Percentiles rank a stretch among this genome's conserved stretches.
These are phyloP conservation scores for Fistularia commersonii DNA, from an alignment of 2,797 vertebrate species.

Conservation along the genomic window DNA sequence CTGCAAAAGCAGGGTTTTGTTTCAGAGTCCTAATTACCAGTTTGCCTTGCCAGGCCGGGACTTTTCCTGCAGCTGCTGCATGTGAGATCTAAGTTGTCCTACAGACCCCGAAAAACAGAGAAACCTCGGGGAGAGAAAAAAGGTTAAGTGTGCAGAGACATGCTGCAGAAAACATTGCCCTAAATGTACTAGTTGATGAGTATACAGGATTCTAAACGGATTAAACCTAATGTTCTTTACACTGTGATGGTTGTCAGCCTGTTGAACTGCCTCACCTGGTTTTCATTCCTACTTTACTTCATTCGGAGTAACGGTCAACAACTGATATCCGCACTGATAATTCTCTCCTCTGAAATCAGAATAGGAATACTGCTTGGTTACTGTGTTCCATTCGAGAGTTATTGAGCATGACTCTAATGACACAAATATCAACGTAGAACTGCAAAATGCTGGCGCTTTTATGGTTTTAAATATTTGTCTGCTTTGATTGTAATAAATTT, in stretches of 20 bases:
- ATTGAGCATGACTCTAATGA: too few relatives aligned
- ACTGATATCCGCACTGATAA: slow-evolving; percentile 1
- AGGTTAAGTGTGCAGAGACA: slow-evolving; percentile 3
- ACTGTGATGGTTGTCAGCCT: not conserved
- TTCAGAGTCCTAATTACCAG: slow-evolving; percentile 29
- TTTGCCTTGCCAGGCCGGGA: slow-evolving; percentile 16
- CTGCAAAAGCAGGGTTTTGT: slow-evolving; percentile 37
- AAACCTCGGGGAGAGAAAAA: slow-evolving; percentile 5
- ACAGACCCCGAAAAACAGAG: slow-evolving; percentile 10
- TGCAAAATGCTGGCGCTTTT: slow-evolving; percentile 7
- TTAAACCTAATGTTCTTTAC: not conserved
- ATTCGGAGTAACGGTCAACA: not conserved
- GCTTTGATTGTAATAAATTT: slow-evolving; percentile 25
- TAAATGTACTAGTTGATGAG: not conserved
- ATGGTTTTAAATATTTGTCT: slow-evolving; percentile 17
- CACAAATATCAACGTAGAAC: not conserved
- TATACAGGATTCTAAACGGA: not conserved
- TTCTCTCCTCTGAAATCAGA: not conserved
- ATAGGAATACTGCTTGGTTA: not conserved
- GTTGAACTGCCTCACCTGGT: not conserved
- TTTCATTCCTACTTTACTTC: not conserved
- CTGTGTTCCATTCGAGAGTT: not conserved
- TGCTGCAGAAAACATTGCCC: not conserved
- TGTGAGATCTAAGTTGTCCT: slow-evolving; percentile 11
- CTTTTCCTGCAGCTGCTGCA: slow-evolving; percentile 39